Base-by-base conservation (phyloP, 2,888 invertebrate species). In the Clusia tigrina region DNA sequence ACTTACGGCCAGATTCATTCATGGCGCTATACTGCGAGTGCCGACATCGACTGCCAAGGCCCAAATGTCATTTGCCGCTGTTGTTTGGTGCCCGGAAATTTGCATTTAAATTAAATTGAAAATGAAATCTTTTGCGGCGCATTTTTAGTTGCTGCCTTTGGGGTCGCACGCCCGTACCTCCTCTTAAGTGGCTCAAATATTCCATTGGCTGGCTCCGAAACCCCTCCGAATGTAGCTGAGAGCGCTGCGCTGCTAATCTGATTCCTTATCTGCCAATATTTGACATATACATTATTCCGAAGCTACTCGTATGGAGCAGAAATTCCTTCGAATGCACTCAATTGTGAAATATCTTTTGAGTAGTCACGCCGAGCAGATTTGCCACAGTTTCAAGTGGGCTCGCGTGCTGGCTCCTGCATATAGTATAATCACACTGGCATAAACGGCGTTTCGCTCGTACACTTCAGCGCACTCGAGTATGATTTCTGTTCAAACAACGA, bases 251-350 rank as follows among this genome's bases (percentile, higher is more conserved):
- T 18, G 32, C 22, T 23, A 22, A 32, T 20, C 53, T 53, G 24
- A 25, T 53, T 23, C 51, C 51, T 32, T 32, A 32, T 9, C 32
- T 32, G 32, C 32, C 32, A 32, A 32, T 9, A 32, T 38, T n/a
- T 38, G 1, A n/a, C 17, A 32, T 32, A 32, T 32, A 32, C 12
- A 32, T 32, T 12, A 5, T 5, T 32, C 32, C 32, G 32, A 32
- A n/a, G n/a, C n/a, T 32, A 52, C 59, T 60, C 68, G 69, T n/a
- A 68, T 68, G 32, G 64, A 61, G 61, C 59, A 64, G 60, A 61
- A 69, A 67, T 74, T 71, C 72, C 72, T 73, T 74, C 70, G 66
- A 74, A 68, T 62, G 70, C 71, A 74, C 67, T 74, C 73, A 74
- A 67, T 68, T 74, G 71, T 72, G 71, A 74, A 71, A 71, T 71